Conservation (phyloP, 2,113 vertebrate genomes). For the Sinocyclocheilus rhinocerous region DNA sequence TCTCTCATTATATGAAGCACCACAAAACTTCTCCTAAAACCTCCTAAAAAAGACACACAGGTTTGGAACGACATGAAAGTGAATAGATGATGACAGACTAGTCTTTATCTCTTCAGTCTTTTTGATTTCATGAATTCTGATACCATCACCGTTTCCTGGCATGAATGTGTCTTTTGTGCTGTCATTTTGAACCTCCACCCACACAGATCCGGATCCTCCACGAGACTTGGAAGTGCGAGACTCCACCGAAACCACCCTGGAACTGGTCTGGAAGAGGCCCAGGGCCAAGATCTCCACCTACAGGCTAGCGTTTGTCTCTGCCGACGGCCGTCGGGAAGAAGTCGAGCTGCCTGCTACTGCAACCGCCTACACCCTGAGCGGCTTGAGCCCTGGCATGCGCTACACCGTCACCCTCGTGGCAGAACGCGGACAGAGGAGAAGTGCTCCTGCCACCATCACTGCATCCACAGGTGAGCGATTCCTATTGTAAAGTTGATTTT, state of each 20-base stretch:
- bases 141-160: not conserved
- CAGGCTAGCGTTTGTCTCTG: slow-evolving; percentile 72
- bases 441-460: slow-evolving; percentile 72
- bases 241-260: slow-evolving; percentile 79
- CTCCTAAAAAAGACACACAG: not conserved
- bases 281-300: slow-evolving; percentile 85
- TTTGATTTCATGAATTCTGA: not conserved
- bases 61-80: not conserved
- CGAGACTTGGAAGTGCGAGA: slow-evolving; percentile 76
- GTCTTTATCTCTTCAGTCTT: not conserved
- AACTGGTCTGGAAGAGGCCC: slow-evolving; percentile 83
- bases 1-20: not conserved
- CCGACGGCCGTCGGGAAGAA: slow-evolving; percentile 70
- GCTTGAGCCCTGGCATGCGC: slow-evolving; percentile 77
- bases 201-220: slow-evolving; percentile 87
- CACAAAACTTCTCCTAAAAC: not conserved
- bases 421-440: slow-evolving; percentile 86
- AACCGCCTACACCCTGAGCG: slow-evolving; percentile 73
- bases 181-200: not conserved
- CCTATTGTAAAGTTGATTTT: not conserved
- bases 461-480: slow-evolving; percentile 84
- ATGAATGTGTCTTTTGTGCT: not conserved
- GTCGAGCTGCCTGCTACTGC: slow-evolving; percentile 75
- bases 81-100: not conserved
- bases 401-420: slow-evolving; percentile 81